A percentile compares a stretch with the other conserved stretches of the same genome.
phyloP scores from a whole-genome alignment of 2,113 vertebrate species.

The Peromyscus maniculatus region DNA sequence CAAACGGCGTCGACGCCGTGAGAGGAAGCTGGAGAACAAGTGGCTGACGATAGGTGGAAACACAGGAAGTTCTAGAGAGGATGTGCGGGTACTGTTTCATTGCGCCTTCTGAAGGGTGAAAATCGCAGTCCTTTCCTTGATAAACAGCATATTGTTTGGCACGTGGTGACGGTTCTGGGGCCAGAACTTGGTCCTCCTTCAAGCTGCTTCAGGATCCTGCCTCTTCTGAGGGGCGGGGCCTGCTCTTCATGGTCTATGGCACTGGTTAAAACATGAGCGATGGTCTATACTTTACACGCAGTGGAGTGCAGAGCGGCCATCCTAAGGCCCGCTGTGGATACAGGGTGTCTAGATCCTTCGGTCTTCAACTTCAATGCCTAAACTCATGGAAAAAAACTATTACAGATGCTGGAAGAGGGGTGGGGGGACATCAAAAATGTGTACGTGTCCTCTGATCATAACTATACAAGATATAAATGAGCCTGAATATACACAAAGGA shows the following conservation, averaged over 20 bases:
- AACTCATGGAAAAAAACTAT: neutral
- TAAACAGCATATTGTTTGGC: neutral
- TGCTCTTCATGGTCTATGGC: neutral
- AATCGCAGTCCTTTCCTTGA: neutral
- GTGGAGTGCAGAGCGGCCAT: neutral
- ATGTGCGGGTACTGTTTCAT: neutral
- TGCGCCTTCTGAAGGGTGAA: neutral
- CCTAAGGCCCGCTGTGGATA: neutral
- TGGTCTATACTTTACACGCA: neutral
- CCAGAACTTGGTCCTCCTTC: neutral
- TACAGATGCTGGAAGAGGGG: neutral
- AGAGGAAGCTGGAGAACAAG: constrained; percentile 58
- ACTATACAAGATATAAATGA: neutral
- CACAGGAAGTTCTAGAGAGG: constrained; percentile 59
- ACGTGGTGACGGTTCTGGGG: neutral
- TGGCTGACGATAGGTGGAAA: neutral
- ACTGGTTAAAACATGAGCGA: neutral
- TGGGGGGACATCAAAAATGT: neutral
- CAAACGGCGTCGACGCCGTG: neutral
- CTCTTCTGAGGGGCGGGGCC: too few species aligned
- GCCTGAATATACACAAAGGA: constrained; percentile 12
- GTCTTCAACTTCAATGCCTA: neutral
- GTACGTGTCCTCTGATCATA: neutral
- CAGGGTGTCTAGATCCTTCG: neutral
- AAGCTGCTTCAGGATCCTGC: fast-evolving